These are phyloP conservation scores for Thalassoma bifasciatum DNA, from an alignment of 2,113 vertebrate species.

Conservation along the genomic window DNA sequence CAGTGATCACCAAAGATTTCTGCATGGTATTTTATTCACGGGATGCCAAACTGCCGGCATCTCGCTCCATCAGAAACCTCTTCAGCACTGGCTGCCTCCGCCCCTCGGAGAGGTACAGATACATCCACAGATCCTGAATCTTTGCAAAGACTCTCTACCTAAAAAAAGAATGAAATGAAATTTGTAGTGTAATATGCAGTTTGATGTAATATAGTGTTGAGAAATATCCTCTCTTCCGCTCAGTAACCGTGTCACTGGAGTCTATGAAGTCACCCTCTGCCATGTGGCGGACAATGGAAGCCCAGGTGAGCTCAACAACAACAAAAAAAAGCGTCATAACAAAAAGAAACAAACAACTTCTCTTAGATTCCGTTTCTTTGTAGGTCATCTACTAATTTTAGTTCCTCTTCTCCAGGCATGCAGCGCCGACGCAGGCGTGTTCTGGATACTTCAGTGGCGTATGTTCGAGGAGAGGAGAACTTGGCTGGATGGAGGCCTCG, in stretches of 20 bases:
- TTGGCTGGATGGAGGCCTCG: conserved; percentile 97
- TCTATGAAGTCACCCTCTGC: conserved; percentile 96
- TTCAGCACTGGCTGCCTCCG: conserved; percentile 94
- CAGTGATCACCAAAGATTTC: conserved; percentile 98
- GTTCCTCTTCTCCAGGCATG: conserved; percentile 85
- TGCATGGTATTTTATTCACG: conserved; percentile 99
- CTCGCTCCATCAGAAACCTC: conserved; percentile 95
- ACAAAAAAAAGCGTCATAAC: background rate
- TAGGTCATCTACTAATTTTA: background rate
- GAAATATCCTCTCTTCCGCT: conserved; percentile 11
- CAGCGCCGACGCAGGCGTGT: conserved; percentile 94
- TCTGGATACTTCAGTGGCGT: conserved; percentile 96
- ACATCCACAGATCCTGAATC: background rate
- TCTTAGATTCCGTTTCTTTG: background rate
- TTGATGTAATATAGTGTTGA: background rate
- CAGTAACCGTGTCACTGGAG: conserved; percentile 95
- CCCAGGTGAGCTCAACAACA: conserved; percentile 85
- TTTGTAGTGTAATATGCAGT: background rate
- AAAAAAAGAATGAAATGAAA: background rate
- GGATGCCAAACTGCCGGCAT: conserved; percentile 93
- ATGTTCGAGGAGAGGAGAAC: conserved; percentile 96
- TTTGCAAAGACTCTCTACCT: background rate
- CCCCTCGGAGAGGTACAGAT: conserved; percentile 90
- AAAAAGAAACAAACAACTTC: background rate
- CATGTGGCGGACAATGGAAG: conserved; percentile 93